Base-by-base conservation (phyloP, 1,140 invertebrate species). In the Potamilus streckersoni region DNA sequence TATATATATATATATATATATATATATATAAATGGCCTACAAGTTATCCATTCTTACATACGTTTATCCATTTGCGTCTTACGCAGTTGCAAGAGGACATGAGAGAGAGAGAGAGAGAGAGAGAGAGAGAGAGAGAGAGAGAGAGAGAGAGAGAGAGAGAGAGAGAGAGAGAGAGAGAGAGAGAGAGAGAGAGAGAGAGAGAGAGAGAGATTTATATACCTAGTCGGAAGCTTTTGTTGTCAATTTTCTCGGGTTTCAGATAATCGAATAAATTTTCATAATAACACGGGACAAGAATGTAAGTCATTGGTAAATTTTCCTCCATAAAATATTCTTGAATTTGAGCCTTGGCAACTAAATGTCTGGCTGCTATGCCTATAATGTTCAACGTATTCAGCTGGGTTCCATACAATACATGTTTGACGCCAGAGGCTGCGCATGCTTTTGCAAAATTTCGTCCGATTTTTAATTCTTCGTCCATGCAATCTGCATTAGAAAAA, bases 331-430 rank as follows among this genome's bases (percentile, higher is more conserved):
- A 86, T 14, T 79, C 78, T 65, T 88, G 86, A 20, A 88, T 76
- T 70, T 84, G 81, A 14, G 86, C 86, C 73, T 89, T 89, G 19
- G 86, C 84, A 20, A 87, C 87, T 62, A 87, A 74, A 71, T 88
- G 84, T 1, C 86, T 76, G 0, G 82, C 85, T 68, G 82, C 72
- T 17, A 84, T 76, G 2, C 86, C 84, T 31, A 82, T 79, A 15
- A 84, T 75, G n/a, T 79, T 63, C 56, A 80, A 71, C 0, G 83
- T 79, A 75, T 86, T 79, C n/a, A 88, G 76, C 73, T 88, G 85
- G 14, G 87, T 88, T 71, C 84, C 86, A 74, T 83, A 86, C 4
- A 88, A 73, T 14, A 88, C 82, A 76, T 88, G 86, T 8, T 73
- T 56, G n/a, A 89, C 78, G 12, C 76, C 74, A 19, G 79, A 74